Percentiles rank a stretch among this genome's conserved stretches.
Conservation (phyloP, 2,888 invertebrate genomes). For the Chloromyia formosa region DNA sequence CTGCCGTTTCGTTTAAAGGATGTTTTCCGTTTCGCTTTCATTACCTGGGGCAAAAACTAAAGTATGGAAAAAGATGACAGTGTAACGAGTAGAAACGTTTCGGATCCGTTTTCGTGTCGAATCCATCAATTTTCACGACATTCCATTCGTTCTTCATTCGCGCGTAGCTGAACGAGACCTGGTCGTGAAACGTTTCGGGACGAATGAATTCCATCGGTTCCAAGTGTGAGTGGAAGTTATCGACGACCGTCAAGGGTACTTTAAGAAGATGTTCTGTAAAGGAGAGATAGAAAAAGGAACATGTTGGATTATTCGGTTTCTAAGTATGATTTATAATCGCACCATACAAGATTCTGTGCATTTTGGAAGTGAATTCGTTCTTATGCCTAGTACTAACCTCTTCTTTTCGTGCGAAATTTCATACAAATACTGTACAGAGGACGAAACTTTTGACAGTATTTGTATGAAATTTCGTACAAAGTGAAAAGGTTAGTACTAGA, state of each 20-base stretch:
- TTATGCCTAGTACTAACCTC: no score
- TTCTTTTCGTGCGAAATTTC: no score
- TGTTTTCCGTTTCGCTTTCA: constrained; percentile 46
- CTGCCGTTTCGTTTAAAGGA: no score
- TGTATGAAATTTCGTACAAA: no score
- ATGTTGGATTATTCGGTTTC: constrained; percentile 12
- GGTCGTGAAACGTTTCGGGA: constrained; percentile 81
- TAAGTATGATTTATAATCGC: no score
- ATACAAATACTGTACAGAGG: no score
- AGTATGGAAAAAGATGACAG: constrained; percentile 87
- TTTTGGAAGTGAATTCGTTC: no score
- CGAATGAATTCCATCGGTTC: constrained; percentile 91
- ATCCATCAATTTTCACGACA: constrained; percentile 82
- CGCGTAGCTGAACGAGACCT: constrained; percentile 89
- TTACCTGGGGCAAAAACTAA: constrained; percentile 81
- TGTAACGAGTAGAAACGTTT: constrained; percentile 90
- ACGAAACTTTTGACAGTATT: no score
- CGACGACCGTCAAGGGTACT: constrained; percentile 85
- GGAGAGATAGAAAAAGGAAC: constrained; percentile 47
- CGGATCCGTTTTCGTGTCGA: constrained; percentile 80
- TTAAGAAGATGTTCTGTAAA: constrained; percentile 79
- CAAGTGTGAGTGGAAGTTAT: constrained; percentile 93
- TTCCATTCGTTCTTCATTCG: constrained; percentile 84
- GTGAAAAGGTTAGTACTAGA: no score
- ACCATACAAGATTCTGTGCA: neutral